These are phyloP conservation scores for Semnornis frantzii DNA, from an alignment of 2,113 vertebrate genomes.

Conservation along the genomic window DNA sequence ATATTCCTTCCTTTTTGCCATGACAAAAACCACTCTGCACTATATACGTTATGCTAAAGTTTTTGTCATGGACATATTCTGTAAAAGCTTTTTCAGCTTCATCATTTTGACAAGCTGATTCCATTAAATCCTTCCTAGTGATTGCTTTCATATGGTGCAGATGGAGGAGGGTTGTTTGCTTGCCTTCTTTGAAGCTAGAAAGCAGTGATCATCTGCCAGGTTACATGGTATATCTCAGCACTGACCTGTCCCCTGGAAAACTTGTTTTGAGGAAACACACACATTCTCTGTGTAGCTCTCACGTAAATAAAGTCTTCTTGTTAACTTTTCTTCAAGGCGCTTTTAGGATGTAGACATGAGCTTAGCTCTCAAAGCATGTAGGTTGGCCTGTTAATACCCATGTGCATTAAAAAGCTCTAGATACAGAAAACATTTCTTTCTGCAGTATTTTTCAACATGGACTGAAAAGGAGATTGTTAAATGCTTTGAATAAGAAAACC, in stretches of 20 bases:
- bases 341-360: not conserved
- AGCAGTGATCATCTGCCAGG: slow-evolving; percentile 50
- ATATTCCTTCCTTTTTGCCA: slow-evolving; percentile 67
- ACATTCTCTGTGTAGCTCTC: not conserved
- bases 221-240: not conserved
- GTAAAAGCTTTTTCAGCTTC: slow-evolving; percentile 75
- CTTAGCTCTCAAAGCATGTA: not conserved
- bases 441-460: not conserved
- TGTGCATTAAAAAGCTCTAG: not conserved
- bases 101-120: slow-evolving; percentile 72
- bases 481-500: not conserved
- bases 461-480: not conserved
- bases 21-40: slow-evolving; percentile 66
- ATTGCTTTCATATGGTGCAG: slow-evolving; percentile 29
- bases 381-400: not conserved
- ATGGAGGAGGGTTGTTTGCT: not conserved
- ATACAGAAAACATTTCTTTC: not conserved
- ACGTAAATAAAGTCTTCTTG: not conserved
- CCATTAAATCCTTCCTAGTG: slow-evolving; percentile 72
- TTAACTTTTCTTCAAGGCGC: not conserved
- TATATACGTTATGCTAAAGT: slow-evolving; percentile 75
- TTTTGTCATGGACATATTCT: slow-evolving; percentile 66
- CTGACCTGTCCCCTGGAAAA: slow-evolving; percentile 1
- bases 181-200: slow-evolving; percentile 61
- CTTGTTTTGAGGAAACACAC: slow-evolving; percentile 2